Base-by-base conservation (phyloP, 2,797 vertebrate genomes). In the Cephalopachus bancanus region DNA sequence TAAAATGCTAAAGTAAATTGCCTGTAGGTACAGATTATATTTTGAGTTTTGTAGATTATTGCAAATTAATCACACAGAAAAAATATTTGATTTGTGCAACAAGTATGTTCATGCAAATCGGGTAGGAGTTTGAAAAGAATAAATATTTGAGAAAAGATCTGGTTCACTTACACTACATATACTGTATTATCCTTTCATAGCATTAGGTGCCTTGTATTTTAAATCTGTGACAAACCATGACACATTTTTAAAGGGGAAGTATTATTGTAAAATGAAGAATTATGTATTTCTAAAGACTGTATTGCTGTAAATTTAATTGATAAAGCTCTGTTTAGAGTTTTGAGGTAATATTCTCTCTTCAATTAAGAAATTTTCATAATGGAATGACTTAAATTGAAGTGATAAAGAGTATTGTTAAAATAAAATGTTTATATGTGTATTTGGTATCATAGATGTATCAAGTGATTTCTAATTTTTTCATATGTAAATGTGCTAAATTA, bases 41-140 rank as follows among this genome's bases (percentile, higher is more conserved):
- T 98, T 98, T 97, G 93, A 97, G 97, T 98, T 98, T 97, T 97
- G 78, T 98, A 97, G 97, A 98, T 93, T 93, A 87, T 98, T 98
- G 92, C 97, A 98, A 98, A 98, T 97, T 96, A 98, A 98, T 94
- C 95, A 95, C 95, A 93, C 49, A 98, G 95, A 44, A 95, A 97
- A 98, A 97, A 93, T 91, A 83, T 96, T 96, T 98, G 98, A 98
- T 98, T 98, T 98, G 98, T 98, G 97, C 78, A 93, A 78, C 79
- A 98, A 97, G 71, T 98, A 71, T 96, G 79, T 98, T 98, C 95
- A 96, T 97, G 53, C 62, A 96, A 96, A 94, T 86, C 89, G 97
- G 64, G 15, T 96, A 71, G 87, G 33, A 67, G n/a, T 94, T 95
- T 84, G 89, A 83, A 96, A 69, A 89, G n/a, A 91, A 93, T 71